These are phyloP conservation scores for Papilio elwesi DNA, from an alignment of 2,888 invertebrate species.

Conservation along the genomic window DNA sequence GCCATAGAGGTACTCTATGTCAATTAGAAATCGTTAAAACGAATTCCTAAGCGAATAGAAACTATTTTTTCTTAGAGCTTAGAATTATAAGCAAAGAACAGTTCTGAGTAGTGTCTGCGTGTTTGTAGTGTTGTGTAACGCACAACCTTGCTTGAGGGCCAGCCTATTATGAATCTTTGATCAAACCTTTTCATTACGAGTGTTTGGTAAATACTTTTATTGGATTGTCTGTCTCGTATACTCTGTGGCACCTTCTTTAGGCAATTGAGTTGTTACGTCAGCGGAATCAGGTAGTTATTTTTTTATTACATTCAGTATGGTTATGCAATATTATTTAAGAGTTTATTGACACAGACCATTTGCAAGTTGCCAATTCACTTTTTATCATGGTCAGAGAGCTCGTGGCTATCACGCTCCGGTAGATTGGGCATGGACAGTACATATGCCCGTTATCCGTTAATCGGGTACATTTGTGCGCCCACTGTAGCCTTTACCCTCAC, in stretches of 20 bases:
- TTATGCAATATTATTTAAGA: too few species aligned
- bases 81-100: constrained; percentile 15
- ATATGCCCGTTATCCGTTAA: too few species aligned
- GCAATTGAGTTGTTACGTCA: constrained; percentile 6
- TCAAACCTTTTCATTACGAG: constrained; percentile 16
- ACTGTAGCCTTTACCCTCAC: too few species aligned
- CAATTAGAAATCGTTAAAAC: constrained; percentile 23
- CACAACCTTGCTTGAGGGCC: constrained; percentile 4
- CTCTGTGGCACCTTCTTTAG: neutral
- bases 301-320: neutral
- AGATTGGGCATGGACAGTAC: too few species aligned
- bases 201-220: constrained; percentile 29
- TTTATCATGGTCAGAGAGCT: too few species aligned
- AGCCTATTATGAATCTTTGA: neutral
- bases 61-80: constrained; percentile 26
- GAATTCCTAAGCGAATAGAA: constrained; percentile 12
- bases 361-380: too few species aligned
- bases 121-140: constrained; percentile 10
- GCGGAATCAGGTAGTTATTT: neutral
- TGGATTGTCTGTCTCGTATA: constrained; percentile 9
- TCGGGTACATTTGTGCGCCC: too few species aligned
- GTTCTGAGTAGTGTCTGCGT: constrained; percentile 3
- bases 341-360: too few species aligned
- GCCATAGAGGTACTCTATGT: neutral
- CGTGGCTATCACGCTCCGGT: too few species aligned